Percentiles rank a stretch among this genome's conserved stretches.
These are phyloP conservation scores for Cephalopholis sonnerati DNA, from an alignment of 2,113 vertebrate species.

Conservation along the genomic window DNA sequence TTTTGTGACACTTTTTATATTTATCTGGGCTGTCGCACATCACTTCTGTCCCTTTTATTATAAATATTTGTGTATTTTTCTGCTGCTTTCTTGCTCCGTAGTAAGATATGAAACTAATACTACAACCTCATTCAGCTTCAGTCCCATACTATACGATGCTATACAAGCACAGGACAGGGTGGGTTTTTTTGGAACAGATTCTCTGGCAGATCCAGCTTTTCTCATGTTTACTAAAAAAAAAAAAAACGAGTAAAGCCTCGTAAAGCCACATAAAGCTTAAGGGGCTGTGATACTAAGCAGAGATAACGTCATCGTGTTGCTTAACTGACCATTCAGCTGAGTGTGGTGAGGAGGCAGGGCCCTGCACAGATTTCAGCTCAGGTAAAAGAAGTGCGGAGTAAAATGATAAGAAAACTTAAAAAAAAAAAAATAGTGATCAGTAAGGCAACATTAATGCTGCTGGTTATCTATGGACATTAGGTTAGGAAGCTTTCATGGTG, in stretches of 20 bases:
- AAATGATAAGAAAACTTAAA: background rate
- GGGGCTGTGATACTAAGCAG: slow-evolving; percentile 66
- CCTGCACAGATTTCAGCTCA: slow-evolving; percentile 42
- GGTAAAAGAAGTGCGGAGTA: slow-evolving; percentile 8
- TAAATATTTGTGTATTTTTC: background rate
- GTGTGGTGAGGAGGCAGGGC: slow-evolving; percentile 59
- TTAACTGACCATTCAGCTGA: slow-evolving; percentile 72
- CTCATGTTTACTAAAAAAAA: slow-evolving; percentile 44
- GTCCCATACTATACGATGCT: background rate
- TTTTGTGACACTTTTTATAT: slow-evolving; percentile 26
- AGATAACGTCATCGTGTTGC: slow-evolving; percentile 79
- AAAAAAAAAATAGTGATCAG: background rate
- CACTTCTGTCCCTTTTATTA: background rate
- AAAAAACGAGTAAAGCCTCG: slow-evolving; percentile 40
- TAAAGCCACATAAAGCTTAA: slow-evolving; percentile 64
- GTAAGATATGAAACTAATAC: background rate
- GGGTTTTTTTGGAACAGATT: background rate
- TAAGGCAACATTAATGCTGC: background rate
- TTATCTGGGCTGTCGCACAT: background rate
- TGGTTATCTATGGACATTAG: background rate
- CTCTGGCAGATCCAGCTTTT: slow-evolving; percentile 38
- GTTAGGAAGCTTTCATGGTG: background rate
- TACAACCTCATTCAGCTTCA: background rate
- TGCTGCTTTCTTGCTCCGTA: background rate
- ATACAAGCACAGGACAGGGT: background rate